Conservation (phyloP, 2,888 invertebrate species). For the Cataglyphis livida region DNA sequence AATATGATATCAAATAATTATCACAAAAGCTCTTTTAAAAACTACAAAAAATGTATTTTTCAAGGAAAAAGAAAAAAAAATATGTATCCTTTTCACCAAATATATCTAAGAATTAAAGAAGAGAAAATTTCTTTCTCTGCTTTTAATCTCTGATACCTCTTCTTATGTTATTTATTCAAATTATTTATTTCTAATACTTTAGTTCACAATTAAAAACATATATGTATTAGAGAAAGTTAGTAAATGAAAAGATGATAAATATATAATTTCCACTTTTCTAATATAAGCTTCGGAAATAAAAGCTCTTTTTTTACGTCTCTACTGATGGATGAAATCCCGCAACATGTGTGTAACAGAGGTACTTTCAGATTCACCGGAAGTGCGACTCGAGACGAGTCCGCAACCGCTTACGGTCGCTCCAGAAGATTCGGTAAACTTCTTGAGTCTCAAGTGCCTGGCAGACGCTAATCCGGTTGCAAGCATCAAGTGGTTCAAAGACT, state of each 20-base stretch:
- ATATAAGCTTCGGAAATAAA: neutral
- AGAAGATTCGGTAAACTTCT: conserved; percentile 87
- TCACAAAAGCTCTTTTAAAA: neutral
- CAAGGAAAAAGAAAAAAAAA: neutral
- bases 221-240: neutral
- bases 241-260: neutral
- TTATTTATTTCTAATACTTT: neutral
- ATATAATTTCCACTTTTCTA: neutral
- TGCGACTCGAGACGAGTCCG: conserved; percentile 86
- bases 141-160: neutral
- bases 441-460: conserved; percentile 86
- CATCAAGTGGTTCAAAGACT: conserved; percentile 86
- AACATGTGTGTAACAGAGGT: conserved; percentile 31
- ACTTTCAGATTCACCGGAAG: conserved; percentile 86
- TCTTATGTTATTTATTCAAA: neutral
- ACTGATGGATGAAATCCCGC: neutral
- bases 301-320: neutral
- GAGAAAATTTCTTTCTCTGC: neutral
- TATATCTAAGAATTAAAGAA: neutral
- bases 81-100: neutral
- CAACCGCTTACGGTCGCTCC: conserved; percentile 84
- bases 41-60: neutral
- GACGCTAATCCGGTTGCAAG: conserved; percentile 87
- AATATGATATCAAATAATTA: neutral
- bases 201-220: neutral